phyloP scores from a whole-genome alignment of 2,113 vertebrate species.

The Nicator chloris region DNA sequence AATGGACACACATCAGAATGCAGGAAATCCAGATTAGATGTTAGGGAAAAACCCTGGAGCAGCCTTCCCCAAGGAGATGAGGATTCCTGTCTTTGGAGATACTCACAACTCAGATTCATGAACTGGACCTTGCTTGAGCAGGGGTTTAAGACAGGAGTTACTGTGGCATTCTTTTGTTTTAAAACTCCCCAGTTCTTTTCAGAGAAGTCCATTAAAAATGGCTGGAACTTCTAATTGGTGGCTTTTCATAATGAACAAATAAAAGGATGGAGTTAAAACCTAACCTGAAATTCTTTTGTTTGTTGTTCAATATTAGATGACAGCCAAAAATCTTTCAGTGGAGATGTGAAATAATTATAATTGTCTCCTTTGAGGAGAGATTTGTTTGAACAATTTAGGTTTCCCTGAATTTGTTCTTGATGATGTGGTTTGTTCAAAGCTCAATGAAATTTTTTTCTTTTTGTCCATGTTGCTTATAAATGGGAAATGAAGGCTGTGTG shows the following conservation, averaged over 20 bases:
- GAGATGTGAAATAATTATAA: not conserved
- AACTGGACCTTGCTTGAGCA: not conserved
- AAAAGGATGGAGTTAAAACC: not conserved
- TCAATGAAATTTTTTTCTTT: not conserved
- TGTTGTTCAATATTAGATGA: not conserved
- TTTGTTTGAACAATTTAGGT: not conserved
- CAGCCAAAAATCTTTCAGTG: not conserved
- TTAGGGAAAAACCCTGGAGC: not conserved
- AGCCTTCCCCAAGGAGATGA: not conserved
- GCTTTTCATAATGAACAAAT: not conserved
- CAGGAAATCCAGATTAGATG: not conserved
- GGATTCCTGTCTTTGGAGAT: not conserved
- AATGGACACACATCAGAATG: not conserved
- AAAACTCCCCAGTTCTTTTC: not conserved
- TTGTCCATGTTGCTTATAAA: not conserved
- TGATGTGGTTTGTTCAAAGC: not conserved
- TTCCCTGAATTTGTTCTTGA: not conserved
- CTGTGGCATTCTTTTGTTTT: not conserved
- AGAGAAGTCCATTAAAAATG: not conserved
- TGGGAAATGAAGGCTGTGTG: not conserved
- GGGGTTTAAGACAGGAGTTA: not conserved
- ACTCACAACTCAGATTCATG: not conserved
- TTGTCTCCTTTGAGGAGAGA: not conserved
- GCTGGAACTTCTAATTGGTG: not conserved
- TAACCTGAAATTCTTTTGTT: not conserved